These are phyloP conservation scores for Thera obeliscata DNA, from an alignment of 2,888 invertebrate species.

Conservation along the genomic window DNA sequence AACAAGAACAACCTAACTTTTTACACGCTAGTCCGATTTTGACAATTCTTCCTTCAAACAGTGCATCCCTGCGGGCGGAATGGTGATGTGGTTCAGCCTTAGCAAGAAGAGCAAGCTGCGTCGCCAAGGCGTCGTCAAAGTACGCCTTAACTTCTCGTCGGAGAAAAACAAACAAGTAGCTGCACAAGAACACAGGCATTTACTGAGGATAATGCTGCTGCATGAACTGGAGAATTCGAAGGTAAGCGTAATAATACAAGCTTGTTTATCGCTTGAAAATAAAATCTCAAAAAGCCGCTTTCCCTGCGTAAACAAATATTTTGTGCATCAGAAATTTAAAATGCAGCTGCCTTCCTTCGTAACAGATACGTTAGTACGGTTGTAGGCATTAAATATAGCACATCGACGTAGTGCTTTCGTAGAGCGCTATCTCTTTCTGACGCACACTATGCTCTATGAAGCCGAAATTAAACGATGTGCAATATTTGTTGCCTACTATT, in stretches of 20 bases:
- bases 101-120: conserved; percentile 93
- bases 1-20: not conserved
- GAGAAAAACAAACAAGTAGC: conserved; percentile 94
- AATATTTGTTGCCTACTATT: no score
- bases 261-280: no score
- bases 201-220: conserved; percentile 89
- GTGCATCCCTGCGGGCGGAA: conserved; percentile 97
- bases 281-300: no score
- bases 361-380: no score
- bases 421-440: no score
- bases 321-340: no score
- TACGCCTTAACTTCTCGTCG: conserved; percentile 92
- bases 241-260: conserved; percentile 61
- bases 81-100: conserved; percentile 95
- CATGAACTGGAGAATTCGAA: conserved; percentile 92
- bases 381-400: no score
- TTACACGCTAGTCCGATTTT: not conserved
- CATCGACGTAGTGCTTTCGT: no score
- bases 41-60: conserved; percentile 53
- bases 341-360: no score
- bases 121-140: conserved; percentile 94
- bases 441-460: no score
- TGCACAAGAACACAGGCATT: conserved; percentile 92
- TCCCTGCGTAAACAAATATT: no score
- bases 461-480: no score